Conservation (phyloP, 2,797 vertebrate genomes). For the Aplochiton taeniatus region DNA sequence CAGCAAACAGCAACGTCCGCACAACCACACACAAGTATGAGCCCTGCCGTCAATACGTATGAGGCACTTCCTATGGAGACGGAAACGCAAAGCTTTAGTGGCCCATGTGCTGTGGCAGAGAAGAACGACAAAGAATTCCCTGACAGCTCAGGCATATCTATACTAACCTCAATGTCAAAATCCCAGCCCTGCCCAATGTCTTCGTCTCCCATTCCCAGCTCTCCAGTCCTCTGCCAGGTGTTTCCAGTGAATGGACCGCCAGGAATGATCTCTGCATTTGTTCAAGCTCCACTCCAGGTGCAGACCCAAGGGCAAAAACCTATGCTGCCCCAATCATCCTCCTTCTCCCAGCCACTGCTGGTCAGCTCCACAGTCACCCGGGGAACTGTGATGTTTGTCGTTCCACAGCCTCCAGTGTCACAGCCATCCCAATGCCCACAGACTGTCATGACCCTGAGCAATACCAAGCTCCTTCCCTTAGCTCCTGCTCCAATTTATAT, state of each 20-base stretch:
- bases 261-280: constrained; percentile 83
- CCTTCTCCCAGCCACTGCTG: constrained; percentile 79
- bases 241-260: constrained; percentile 81
- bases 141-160: constrained; percentile 32
- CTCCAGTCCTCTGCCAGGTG: constrained; percentile 89
- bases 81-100: constrained; percentile 25
- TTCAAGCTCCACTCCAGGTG: constrained; percentile 79
- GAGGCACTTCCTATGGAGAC: constrained; percentile 16
- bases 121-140: constrained; percentile 44
- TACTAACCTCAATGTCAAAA: constrained; percentile 45
- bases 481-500: constrained; percentile 91
- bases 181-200: constrained; percentile 49
- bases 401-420: constrained; percentile 81
- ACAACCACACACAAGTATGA: not conserved
- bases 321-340: constrained; percentile 76
- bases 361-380: constrained; percentile 83
- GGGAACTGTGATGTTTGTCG: constrained; percentile 91
- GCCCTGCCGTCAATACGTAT: not conserved
- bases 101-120: constrained; percentile 23
- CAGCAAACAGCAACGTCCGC: constrained; percentile 34
- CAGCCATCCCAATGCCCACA: constrained; percentile 65
- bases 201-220: constrained; percentile 66
- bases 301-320: constrained; percentile 72
- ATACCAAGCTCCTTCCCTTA: constrained; percentile 88
- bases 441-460: constrained; percentile 83